phyloP scores from a whole-genome alignment of 2,113 vertebrate genomes.

The Todiramphus saurophagus region DNA sequence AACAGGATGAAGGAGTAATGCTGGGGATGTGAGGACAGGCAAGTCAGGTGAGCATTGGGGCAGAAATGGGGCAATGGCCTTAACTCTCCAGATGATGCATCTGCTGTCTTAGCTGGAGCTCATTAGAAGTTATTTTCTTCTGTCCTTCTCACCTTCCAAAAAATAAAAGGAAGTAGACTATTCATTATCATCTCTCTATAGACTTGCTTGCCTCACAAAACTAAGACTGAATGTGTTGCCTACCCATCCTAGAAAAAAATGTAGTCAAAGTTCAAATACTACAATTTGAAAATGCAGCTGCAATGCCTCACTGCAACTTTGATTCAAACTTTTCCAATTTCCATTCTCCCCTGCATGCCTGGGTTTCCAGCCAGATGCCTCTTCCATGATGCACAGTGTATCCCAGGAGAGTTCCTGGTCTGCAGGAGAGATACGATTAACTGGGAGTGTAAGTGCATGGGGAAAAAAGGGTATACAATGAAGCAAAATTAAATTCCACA shows the following conservation, averaged over 20 bases:
- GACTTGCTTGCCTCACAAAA: background rate
- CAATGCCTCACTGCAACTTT: background rate
- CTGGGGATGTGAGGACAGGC: background rate
- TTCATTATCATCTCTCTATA: background rate
- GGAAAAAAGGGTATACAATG: background rate
- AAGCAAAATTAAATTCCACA: background rate
- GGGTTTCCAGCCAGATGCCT: background rate
- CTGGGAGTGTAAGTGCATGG: background rate
- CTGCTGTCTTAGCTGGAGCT: background rate
- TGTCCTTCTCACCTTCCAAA: background rate
- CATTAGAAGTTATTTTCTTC: background rate
- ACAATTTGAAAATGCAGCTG: background rate
- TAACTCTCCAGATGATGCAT: background rate
- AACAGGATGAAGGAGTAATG: background rate
- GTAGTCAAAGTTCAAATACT: background rate
- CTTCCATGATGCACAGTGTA: background rate
- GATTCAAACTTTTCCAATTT: background rate
- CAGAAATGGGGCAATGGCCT: background rate
- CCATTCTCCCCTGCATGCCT: background rate
- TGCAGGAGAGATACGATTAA: background rate
- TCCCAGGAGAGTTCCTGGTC: background rate
- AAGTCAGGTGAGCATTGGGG: background rate
- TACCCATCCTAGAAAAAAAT: background rate
- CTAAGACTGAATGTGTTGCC: background rate
- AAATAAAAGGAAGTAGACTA: background rate